A percentile compares a stretch with the other conserved stretches of the same genome.
Conservation (phyloP, 2,113 vertebrate genomes). For the Strix uralensis region DNA sequence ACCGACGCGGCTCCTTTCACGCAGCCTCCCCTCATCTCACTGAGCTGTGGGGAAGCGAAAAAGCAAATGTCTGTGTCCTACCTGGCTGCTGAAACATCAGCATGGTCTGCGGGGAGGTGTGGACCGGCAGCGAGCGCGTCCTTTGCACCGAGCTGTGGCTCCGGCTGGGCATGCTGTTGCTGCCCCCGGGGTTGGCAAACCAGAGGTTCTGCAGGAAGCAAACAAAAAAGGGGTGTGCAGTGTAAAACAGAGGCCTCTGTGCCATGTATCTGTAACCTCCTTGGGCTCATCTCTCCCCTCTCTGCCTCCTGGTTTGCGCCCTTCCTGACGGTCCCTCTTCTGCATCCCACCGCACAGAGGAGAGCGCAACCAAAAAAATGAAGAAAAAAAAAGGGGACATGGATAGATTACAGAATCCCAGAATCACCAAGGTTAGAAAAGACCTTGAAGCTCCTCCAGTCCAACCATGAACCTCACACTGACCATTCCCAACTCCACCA, state of each 20-base stretch:
- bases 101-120: conserved; percentile 93
- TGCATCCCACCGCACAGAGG: conserved; percentile 41
- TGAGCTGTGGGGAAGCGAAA: rapidly evolving
- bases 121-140: conserved; percentile 94
- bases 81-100: conserved; percentile 94
- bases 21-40: neutral
- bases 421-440: no score
- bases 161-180: conserved; percentile 97
- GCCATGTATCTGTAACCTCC: neutral
- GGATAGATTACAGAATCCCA: neutral
- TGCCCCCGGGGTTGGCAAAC: conserved; percentile 97
- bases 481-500: no score
- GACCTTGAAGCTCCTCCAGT: no score
- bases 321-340: neutral
- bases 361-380: conserved; percentile 50
- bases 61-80: conserved; percentile 26
- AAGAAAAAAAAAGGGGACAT: rapidly evolving
- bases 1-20: neutral
- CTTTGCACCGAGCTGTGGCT: conserved; percentile 97
- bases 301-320: neutral
- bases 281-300: neutral
- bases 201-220: conserved; percentile 85
- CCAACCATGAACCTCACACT: no score
- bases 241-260: neutral
- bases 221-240: neutral